Base-by-base conservation (phyloP, 2,797 vertebrate genomes). In the Cheirogaleus major region DNA sequence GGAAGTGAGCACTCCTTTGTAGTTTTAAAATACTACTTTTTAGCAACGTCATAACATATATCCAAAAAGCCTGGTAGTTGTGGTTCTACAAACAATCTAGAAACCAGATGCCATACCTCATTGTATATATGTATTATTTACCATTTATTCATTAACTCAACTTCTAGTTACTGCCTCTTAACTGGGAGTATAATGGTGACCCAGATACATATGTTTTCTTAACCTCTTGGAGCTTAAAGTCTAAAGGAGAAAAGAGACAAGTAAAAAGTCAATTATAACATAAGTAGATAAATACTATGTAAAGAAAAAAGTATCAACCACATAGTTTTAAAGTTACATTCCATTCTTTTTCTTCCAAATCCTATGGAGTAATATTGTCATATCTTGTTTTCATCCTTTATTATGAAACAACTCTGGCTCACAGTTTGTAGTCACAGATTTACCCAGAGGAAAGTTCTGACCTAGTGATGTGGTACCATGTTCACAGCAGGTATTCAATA, bases 21-120 rank as follows among this genome's bases (percentile, higher is more conserved):
- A 92, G 78, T 79, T 81, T 93, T 79, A 95, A 94, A 96, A 95
- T 17, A 80, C n/a, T 83, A 65, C 83, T 97, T 96, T 96, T 97
- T 59, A 92, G 50, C 25, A 90, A 80, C 35, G 84, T 73, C 7
- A 30, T 76, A 85, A 70, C n/a, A 73, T 90, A 79, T 69, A 69
- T 32, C 61, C 52, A 67, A 93, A 95, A 95, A 80, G 38, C 38
- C 27, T 81, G 38, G 18, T 67, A 89, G 45, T 15, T 85, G 52
- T 35, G 30, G 48, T 67, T 90, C 70, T 84, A 57, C 4, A 84
- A 92, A 76, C 35, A 43, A 50, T 35, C 35, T 57, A 76, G 38
- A 76, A 93, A 95, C 78, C 1, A 93, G 30, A 87, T 67, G 14
- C 50, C 50, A 50, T 32, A 86, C 20, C 79, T 97, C 17, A 69